Base-by-base conservation (phyloP, 2,888 invertebrate genomes). In the Hypsopygia costalis region DNA sequence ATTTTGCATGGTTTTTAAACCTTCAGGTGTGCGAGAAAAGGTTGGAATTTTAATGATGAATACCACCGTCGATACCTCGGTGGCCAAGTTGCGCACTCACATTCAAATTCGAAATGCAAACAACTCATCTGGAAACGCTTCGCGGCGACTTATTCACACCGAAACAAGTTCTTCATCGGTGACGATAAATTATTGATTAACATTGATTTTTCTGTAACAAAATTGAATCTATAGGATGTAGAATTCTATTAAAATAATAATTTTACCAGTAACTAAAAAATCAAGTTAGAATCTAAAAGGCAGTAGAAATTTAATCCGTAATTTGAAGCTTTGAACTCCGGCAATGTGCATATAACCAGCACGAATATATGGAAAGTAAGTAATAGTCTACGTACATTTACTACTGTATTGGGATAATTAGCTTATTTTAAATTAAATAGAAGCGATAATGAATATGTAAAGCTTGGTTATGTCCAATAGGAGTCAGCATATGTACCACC, bases 81-180 rank as follows among this genome's bases (percentile, higher is more conserved):
- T 48, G 51, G 49, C 54, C 45, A 44, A 59, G 63, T 61, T 62
- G 63, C 61, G 59, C 54, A 59, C 55, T 43, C 48, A 46, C 50
- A 55, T 51, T 68, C 62, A 62, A 70, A 72, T 68, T 68, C 52
- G 59, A 64, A 66, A 64, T 52, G 58, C 67, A 71, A 70, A 71
- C 62, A 73, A 55, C 47, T 55, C 52, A 49, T 49, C 52, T 60
- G 59, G 41, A 47, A 45, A 43, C 42, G 41, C 55, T 55, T 51
- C 56, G 56, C 62, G 60, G 58, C 69, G 65, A 66, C 62, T 65
- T 60, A 62, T 66, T 66, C 58, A 62, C 61, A 51, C 58, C 47
- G 46, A 16, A 49, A 16, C 45, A 37, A 50, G 52, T 59, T 56
- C 49, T 58, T 58, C 47, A 41, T 48, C 38, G 41, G 40, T 44